phyloP scores from a whole-genome alignment of 2,797 vertebrate genomes.

The Falco rusticolus region DNA sequence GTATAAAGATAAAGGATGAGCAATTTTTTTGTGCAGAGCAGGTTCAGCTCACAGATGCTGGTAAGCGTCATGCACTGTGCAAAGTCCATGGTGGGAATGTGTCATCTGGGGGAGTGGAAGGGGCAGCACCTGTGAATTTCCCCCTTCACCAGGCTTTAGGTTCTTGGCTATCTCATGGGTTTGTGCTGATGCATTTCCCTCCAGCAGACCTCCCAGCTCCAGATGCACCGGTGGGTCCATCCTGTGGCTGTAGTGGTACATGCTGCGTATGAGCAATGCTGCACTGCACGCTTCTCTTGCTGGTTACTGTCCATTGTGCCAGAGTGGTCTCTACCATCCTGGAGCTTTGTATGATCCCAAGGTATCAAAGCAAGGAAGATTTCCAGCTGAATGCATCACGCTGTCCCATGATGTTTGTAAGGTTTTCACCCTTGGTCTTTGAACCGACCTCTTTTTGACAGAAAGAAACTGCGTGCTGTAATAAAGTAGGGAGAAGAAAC shows the following conservation, averaged over 20 bases:
- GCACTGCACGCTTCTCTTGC: accelerated
- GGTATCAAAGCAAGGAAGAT: background rate
- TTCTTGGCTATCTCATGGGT: accelerated
- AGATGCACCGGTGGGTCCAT: background rate
- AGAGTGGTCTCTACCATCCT: background rate
- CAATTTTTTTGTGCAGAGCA: background rate
- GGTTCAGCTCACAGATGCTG: background rate
- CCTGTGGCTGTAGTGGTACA: accelerated
- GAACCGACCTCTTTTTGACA: background rate
- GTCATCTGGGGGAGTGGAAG: background rate
- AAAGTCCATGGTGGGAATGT: background rate
- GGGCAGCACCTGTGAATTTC: background rate
- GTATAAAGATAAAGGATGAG: background rate
- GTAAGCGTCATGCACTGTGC: background rate
- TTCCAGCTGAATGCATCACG: background rate
- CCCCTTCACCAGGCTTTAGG: background rate
- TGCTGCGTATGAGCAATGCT: accelerated
- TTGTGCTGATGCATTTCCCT: accelerated
- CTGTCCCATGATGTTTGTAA: accelerated
- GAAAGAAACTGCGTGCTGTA: background rate
- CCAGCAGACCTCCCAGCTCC: background rate
- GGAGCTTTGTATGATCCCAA: background rate
- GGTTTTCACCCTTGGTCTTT: background rate
- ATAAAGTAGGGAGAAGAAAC: background rate
- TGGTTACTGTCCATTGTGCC: no score